Base-by-base conservation (phyloP, 2,113 vertebrate species). In the Bos javanicus region DNA sequence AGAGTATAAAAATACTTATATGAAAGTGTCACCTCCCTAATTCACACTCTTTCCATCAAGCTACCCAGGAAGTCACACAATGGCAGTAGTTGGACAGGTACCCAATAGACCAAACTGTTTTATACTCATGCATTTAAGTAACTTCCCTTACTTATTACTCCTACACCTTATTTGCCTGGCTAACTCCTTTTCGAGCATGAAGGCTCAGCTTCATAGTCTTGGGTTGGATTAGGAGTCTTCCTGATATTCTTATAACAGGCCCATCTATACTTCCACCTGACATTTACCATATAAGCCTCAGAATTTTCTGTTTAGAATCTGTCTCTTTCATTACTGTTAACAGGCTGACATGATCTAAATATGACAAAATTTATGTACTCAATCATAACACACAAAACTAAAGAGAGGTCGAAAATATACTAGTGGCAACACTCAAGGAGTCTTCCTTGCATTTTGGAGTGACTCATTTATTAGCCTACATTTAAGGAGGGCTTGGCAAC, bases 321-420 rank as follows among this genome's bases (percentile, higher is more conserved):
- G 6, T 81, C 28, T 91, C 76, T 19, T 90, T 88, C 54, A 91
- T 39, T 39, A 52, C 25, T 83, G 12, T 92, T 90, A 87, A 10
- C 56, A 62, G n/a, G 26, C 43, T 93, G 36, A 90, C 21, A 80
- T 43, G 15, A 91, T 91, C 4, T 71, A 96, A 89, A 59, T 43
- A 90, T 87, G 26, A 90, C 15, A 94, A 97, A 97, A 86, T 33
- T 87, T 16, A 88, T 33, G 16, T 46, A 90, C 19, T 92, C 43
- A 93, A 90, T 52, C 78, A 67, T 52, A 90, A 94, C 36, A 71
- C 6, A 4, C 50, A 96, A 96, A 95, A 87, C 80, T 83, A 90
- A 64, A 94, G 36, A 93, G 8, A 92, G 17, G 67, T 26, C 78
- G 21, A 71, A 43, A 95, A 71, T 15, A 82, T 15, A 30, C 21